These are phyloP conservation scores for Phocoena phocoena DNA, from an alignment of 2,113 vertebrate genomes.

Conservation along the genomic window DNA sequence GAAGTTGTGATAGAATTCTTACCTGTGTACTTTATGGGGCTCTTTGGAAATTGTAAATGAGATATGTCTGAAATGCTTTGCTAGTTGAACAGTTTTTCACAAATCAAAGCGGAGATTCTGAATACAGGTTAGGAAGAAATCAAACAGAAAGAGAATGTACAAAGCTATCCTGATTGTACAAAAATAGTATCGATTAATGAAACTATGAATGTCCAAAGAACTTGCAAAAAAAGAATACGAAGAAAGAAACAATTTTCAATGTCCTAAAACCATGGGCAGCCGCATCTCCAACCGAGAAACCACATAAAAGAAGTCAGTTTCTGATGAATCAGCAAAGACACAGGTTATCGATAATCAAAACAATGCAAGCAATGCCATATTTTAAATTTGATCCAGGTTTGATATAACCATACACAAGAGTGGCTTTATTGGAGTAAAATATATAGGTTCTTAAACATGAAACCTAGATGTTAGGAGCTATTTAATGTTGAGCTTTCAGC, in stretches of 20 bases:
- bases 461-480: neutral
- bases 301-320: neutral
- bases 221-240: neutral
- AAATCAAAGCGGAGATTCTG: neutral
- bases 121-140: neutral
- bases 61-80: neutral
- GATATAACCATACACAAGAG: neutral
- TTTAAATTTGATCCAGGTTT: conserved; percentile 56
- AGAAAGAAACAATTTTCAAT: neutral
- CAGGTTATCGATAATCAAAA: neutral
- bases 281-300: neutral
- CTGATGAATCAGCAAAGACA: neutral
- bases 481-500: neutral
- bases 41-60: neutral
- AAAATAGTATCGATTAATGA: neutral
- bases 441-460: neutral
- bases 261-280: neutral
- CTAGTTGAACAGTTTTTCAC: neutral
- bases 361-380: neutral
- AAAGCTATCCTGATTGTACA: neutral
- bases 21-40: neutral
- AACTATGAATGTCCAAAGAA: neutral
- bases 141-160: neutral
- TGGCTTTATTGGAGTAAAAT: neutral
- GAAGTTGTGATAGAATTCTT: neutral